A percentile compares a stretch with the other conserved stretches of the same genome.
Evolutionary conservation across 2,797 vertebrate genomes (phyloP).

Genomic region (Acanthis flammea): DNA sequence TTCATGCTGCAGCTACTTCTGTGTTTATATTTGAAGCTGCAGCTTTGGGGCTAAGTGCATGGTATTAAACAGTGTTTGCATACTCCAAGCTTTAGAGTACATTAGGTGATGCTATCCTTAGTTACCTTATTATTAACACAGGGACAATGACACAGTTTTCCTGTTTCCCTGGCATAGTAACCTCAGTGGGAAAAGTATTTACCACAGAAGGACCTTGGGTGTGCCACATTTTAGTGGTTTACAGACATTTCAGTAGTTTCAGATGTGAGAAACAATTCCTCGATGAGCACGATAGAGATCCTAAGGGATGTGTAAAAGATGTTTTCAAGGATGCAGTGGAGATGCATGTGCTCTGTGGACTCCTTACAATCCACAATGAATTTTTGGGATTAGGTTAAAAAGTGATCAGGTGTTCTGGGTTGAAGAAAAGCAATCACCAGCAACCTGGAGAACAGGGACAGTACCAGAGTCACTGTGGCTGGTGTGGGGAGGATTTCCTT

Average conservation of each 20-base stretch:
- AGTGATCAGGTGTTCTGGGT: neutral
- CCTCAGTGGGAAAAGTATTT: neutral
- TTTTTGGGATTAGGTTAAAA: neutral
- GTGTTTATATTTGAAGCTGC: neutral
- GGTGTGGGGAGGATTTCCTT: neutral
- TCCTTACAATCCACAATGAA: neutral
- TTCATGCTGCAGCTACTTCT: neutral
- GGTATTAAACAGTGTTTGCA: neutral
- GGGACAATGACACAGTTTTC: neutral
- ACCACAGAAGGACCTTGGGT: neutral
- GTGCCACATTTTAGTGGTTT: neutral
- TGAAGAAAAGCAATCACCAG: neutral
- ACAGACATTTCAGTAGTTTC: neutral
- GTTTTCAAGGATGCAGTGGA: neutral
- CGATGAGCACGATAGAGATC: accelerated
- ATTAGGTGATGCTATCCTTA: neutral
- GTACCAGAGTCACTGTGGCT: accelerated
- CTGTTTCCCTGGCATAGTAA: neutral
- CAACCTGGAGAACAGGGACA: neutral
- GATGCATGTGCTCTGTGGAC: neutral
- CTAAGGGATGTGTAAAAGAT: neutral
- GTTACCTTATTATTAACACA: neutral
- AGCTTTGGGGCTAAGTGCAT: neutral
- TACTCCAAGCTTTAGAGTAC: neutral
- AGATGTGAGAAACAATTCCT: neutral